Evolutionary conservation across 2,113 vertebrate genomes (phyloP).

Genomic region (Hippoglossus stenolepis): DNA sequence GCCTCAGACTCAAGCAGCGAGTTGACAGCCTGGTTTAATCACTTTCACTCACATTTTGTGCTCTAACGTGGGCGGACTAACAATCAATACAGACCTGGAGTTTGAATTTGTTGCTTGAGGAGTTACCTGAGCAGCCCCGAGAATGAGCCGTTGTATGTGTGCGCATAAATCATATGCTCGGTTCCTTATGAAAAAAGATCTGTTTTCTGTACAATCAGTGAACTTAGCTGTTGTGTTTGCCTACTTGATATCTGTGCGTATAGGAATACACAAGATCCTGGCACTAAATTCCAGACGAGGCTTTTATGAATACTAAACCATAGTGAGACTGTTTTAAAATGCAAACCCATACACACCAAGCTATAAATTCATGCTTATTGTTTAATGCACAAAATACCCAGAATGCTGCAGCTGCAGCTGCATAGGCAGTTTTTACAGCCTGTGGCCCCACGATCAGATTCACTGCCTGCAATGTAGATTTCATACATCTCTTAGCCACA

Average conservation of each 20-base stretch:
- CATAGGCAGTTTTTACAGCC: constrained; percentile 19
- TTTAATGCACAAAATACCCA: constrained; percentile 39
- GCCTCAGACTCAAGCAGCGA: constrained; percentile 6
- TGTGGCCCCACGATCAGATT: constrained; percentile 51
- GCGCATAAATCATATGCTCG: not conserved
- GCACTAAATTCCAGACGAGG: constrained; percentile 14
- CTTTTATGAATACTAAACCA: constrained; percentile 31
- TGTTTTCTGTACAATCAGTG: not conserved
- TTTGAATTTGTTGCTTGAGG: not conserved
- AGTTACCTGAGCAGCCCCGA: not conserved
- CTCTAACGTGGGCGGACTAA: not conserved
- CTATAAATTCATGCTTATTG: constrained; percentile 28
- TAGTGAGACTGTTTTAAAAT: constrained; percentile 28
- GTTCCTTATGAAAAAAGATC: not conserved
- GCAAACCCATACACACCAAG: not conserved
- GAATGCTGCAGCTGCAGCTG: constrained; percentile 46
- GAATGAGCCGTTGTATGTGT: constrained; percentile 1
- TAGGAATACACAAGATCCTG: not conserved
- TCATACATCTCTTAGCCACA: constrained; percentile 36
- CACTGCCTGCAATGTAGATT: constrained; percentile 43
- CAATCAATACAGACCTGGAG: not conserved
- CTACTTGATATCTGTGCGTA: not conserved
- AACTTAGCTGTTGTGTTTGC: not conserved
- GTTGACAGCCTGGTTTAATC: constrained; percentile 13
- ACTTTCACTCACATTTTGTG: constrained; percentile 6